Conservation (phyloP, 2,888 invertebrate species). For the Ernsta delagoae region DNA sequence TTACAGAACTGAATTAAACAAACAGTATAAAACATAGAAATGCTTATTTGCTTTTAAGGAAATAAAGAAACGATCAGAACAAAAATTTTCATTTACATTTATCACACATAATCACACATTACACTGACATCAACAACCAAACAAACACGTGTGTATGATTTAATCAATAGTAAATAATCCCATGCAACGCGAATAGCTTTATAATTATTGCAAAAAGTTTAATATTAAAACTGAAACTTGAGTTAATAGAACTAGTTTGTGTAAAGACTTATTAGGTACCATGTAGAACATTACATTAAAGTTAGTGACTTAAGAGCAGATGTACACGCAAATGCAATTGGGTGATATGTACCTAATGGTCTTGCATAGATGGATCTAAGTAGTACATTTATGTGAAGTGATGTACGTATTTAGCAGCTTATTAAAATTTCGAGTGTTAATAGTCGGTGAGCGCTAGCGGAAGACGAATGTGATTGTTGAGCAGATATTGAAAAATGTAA, state of each 20-base stretch:
- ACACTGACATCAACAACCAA: slow-evolving; percentile 15
- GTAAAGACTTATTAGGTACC: slow-evolving; percentile 16
- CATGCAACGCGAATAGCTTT: slow-evolving; percentile 5
- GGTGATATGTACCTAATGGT: background rate
- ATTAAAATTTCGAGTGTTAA: slow-evolving; percentile 9
- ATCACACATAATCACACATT: background rate
- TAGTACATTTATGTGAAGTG: background rate
- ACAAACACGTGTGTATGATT: slow-evolving; percentile 8
- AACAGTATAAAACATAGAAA: slow-evolving; percentile 1
- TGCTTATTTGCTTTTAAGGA: slow-evolving; percentile 2
- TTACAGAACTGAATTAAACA: slow-evolving; percentile 36
- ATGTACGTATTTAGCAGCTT: slow-evolving; percentile 14
- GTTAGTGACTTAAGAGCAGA: slow-evolving; percentile 27
- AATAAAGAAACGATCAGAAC: background rate
- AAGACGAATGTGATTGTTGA: slow-evolving; percentile 66
- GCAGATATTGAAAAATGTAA: slow-evolving; percentile 42
- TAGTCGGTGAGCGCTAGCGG: slow-evolving; percentile 61
- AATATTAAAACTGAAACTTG: slow-evolving; percentile 6
- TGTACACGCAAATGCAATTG: slow-evolving; percentile 1
- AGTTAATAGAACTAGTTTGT: slow-evolving; percentile 23
- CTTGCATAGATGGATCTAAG: background rate
- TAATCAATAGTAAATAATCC: slow-evolving; percentile 3
- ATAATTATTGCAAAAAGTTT: background rate
- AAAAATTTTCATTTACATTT: background rate
- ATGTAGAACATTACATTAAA: slow-evolving; percentile 27